Evolutionary conservation across 2,797 vertebrate genomes (phyloP).

Genomic region (Trichosurus vulpecula): DNA sequence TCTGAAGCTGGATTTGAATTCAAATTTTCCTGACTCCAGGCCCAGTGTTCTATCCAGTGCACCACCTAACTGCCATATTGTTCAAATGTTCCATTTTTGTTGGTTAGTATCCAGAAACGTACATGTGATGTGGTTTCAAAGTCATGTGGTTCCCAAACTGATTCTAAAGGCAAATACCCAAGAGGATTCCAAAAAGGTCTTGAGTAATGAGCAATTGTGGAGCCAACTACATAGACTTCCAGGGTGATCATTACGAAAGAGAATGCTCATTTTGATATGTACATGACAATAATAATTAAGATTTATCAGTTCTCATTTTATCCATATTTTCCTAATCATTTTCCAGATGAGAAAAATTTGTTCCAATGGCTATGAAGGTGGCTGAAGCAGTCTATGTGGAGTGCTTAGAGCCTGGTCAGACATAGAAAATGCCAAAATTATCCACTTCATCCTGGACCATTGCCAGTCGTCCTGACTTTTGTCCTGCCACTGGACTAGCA

Average conservation of each 20-base stretch:
- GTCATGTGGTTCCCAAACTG: not conserved
- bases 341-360: no score
- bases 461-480: no score
- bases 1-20: not conserved
- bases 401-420: no score
- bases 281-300: not conserved
- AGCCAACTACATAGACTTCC: not conserved
- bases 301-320: not conserved
- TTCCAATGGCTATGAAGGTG: no score
- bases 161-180: not conserved
- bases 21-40: no score
- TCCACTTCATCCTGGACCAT: no score
- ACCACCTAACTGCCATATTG: not conserved
- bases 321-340: not conserved
- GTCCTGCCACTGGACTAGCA: not conserved
- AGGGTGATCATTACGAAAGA: not conserved
- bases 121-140: not conserved
- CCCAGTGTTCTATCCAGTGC: no score
- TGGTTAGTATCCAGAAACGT: not conserved
- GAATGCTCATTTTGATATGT: not conserved
- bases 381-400: no score
- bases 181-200: not conserved
- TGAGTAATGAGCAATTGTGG: not conserved
- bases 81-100: not conserved
- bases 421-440: no score